phyloP scores from a whole-genome alignment of 2,113 vertebrate genomes.

The Neogale vison region DNA sequence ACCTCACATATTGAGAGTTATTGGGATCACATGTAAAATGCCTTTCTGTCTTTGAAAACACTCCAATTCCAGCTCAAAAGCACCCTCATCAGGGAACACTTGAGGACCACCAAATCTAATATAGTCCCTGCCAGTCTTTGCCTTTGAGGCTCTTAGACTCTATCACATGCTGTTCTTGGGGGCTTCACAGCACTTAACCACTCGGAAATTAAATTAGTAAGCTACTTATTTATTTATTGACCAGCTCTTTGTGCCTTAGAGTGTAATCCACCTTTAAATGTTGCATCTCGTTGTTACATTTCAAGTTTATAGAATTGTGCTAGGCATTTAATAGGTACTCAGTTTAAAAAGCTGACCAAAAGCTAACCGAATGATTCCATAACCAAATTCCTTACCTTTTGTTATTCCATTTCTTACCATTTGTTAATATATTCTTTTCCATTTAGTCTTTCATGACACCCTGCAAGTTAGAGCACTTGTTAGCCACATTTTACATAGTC shows the following conservation, averaged over 20 bases:
- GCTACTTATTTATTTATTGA: background rate
- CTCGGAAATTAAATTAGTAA: background rate
- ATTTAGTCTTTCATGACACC: background rate
- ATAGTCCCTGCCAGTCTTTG: background rate
- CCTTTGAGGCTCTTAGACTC: background rate
- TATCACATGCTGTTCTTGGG: background rate
- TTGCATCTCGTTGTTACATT: background rate
- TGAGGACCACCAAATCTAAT: background rate
- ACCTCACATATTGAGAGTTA: background rate
- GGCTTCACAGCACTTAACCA: background rate
- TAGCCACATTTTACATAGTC: background rate
- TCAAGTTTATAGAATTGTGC: slow-evolving; percentile 24
- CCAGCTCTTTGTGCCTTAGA: background rate
- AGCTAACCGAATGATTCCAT: background rate
- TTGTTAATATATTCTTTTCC: background rate
- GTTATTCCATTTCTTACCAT: background rate
- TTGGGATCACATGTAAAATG: background rate
- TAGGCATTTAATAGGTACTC: background rate
- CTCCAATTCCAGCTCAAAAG: background rate
- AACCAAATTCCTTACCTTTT: background rate
- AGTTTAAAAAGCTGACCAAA: background rate
- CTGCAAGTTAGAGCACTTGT: background rate
- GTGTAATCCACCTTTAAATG: background rate
- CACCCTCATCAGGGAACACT: background rate
- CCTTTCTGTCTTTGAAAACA: background rate